Evolutionary conservation across 1,140 invertebrate species (phyloP).

Genomic region (Papilio aristodemus): DNA sequence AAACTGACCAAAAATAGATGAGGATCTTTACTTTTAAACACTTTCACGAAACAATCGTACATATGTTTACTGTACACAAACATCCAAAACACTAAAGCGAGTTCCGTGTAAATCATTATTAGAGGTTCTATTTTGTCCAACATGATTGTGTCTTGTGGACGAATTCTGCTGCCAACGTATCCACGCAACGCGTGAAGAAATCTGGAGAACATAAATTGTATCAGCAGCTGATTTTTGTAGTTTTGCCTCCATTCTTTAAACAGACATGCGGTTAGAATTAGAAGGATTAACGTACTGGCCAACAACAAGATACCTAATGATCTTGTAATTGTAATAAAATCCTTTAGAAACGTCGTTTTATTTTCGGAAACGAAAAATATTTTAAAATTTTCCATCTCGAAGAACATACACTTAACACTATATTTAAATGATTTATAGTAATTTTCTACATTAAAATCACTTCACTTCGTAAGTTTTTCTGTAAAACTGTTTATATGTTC

Average conservation of each 20-base stretch:
- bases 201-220: slow-evolving; percentile 68
- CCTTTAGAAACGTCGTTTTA: slow-evolving; percentile 29
- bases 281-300: slow-evolving; percentile 43
- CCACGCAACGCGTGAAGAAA: slow-evolving; percentile 51
- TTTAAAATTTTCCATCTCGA: not conserved
- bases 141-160: not conserved
- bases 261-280: slow-evolving; percentile 56
- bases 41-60: slow-evolving; percentile 62
- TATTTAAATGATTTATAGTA: not conserved
- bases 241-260: slow-evolving; percentile 63
- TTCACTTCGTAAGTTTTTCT: not conserved
- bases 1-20: slow-evolving; percentile 52
- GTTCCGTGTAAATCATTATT: slow-evolving; percentile 53
- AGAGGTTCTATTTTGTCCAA: slow-evolving; percentile 41
- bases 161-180: slow-evolving; percentile 39
- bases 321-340: slow-evolving; percentile 43
- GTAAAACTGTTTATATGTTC: not conserved
- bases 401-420: not conserved
- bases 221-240: slow-evolving; percentile 66
- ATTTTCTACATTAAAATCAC: not conserved
- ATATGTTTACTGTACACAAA: slow-evolving; percentile 66
- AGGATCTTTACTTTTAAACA: slow-evolving; percentile 46
- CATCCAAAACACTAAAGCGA: slow-evolving; percentile 62
- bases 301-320: slow-evolving; percentile 58
- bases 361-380: slow-evolving; percentile 8